A percentile compares a stretch with the other conserved stretches of the same genome.
phyloP scores from a whole-genome alignment of 2,797 vertebrate species.

The Pipistrellus pygmaeus region DNA sequence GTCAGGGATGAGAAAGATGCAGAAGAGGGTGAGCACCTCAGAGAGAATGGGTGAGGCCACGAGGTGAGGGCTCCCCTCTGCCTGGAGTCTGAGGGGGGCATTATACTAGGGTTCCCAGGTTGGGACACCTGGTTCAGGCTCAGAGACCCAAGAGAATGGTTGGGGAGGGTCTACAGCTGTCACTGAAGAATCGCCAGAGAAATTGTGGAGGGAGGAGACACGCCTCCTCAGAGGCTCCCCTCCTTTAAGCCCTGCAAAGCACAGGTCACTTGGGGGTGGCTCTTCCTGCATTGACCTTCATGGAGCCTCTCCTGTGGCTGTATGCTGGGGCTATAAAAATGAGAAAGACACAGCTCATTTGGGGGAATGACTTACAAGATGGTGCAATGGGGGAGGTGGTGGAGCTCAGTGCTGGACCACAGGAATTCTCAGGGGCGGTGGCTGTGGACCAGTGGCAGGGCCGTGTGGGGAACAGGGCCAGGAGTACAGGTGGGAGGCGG shows the following conservation, averaged over 20 bases:
- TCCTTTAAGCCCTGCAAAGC: not conserved
- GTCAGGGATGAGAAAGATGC: not conserved
- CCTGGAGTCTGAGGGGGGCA: not conserved
- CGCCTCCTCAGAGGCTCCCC: not conserved
- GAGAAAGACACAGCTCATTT: not conserved
- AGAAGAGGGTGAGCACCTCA: not conserved
- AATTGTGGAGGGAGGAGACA: not conserved
- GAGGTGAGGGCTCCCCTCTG: not conserved
- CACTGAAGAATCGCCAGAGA: not conserved
- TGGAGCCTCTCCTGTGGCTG: too few species aligned
- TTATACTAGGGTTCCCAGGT: not conserved
- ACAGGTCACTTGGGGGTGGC: not conserved
- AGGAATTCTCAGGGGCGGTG: not conserved
- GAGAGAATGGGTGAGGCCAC: not conserved
- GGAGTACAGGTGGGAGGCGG: accelerated
- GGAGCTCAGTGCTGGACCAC: not conserved
- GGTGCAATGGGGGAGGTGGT: not conserved
- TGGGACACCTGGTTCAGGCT: not conserved
- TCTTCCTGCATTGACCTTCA: too few species aligned
- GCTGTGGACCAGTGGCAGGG: too few species aligned
- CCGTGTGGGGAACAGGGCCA: not conserved
- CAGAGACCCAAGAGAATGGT: not conserved
- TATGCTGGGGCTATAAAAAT: not conserved
- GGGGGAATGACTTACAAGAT: not conserved
- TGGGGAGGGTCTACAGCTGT: not conserved